A percentile compares a stretch with the other conserved stretches of the same genome.
These are phyloP conservation scores for Antheraea assamensis DNA, from an alignment of 2,888 invertebrate genomes.

Conservation along the genomic window DNA sequence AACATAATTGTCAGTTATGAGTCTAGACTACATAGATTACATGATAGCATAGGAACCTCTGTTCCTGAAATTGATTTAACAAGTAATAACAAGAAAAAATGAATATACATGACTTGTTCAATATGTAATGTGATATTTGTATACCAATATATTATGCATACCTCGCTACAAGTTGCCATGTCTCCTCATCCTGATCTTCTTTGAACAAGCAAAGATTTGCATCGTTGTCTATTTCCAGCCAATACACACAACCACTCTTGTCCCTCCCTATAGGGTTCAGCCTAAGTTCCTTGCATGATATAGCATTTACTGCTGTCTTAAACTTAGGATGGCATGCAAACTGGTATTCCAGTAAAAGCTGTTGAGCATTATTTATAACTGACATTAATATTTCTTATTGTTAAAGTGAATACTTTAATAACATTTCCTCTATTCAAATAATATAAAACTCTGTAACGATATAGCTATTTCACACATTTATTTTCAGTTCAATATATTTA, in stretches of 20 bases:
- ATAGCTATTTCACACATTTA: background rate
- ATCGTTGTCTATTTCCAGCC: constrained; percentile 95
- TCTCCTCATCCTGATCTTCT: constrained; percentile 98
- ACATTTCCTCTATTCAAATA: no score
- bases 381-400: background rate
- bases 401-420: no score
- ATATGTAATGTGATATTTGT: no score
- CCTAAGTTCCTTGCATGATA: constrained; percentile 90
- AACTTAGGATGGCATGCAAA: constrained; percentile 97
- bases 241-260: constrained; percentile 94
- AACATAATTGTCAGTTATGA: no score
- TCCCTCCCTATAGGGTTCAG: constrained; percentile 95
- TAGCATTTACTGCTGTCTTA: constrained; percentile 91
- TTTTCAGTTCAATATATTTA: background rate
- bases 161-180: constrained; percentile 96
- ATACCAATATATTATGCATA: constrained; percentile 45
- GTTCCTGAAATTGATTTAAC: no score
- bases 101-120: no score
- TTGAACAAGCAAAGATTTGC: constrained; percentile 95
- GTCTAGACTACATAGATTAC: no score
- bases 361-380: constrained; percentile 41
- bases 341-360: constrained; percentile 95
- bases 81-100: no score
- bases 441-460: no score
- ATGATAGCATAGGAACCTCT: no score